Base-by-base conservation (phyloP, 37 sponge, comb jelly and placozoan genomes). In the Amphimedon queenslandica region DNA sequence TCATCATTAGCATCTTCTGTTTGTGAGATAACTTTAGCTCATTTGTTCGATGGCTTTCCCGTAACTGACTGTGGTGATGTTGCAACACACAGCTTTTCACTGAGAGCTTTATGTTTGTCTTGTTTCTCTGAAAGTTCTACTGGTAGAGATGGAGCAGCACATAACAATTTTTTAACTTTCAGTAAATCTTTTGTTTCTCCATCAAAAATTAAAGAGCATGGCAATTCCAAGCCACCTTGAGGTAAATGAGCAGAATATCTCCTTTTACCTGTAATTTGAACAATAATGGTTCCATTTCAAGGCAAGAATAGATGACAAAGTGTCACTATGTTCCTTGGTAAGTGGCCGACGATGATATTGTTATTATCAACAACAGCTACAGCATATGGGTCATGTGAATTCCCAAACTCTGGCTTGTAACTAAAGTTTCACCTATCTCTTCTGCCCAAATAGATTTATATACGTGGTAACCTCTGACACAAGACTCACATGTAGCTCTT, bases 151-250 rank as follows among this genome's bases (percentile, higher is more conserved):
- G 55, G 37, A 43, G 34, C 34, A 72, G 72, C 57, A 4, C 35
- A 34, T 27, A 32, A 21, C 18, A 69, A 40, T 69, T 69, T 69
- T 37, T 38, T 4, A 20, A 72, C 33, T 31, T 72, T 72, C 3
- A 53, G n/a, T 18, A 72, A 3, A 3, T 72, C 72, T 33, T 55
- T 72, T 11, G 32, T 25, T 35, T n/a, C 37, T 1, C 58, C 57
- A 25, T 56, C 40, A 55, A 67, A n/a, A n/a, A n/a, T n/a, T n/a
- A n/a, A n/a, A n/a, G n/a, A 2, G 39, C 65, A 63, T 8, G 76
- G 76, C 16, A 75, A 51, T 36, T 77, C 78, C 4, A 77, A 38
- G 0, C 78, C 78, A 35, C 78, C 78, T 37, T 66, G 78, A n/a
- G 69, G 69, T 10, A 66, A 31, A 55, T 77, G 57, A 20, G 20